These are phyloP conservation scores for Sitta europaea DNA, from an alignment of 2,113 vertebrate genomes.

Conservation along the genomic window DNA sequence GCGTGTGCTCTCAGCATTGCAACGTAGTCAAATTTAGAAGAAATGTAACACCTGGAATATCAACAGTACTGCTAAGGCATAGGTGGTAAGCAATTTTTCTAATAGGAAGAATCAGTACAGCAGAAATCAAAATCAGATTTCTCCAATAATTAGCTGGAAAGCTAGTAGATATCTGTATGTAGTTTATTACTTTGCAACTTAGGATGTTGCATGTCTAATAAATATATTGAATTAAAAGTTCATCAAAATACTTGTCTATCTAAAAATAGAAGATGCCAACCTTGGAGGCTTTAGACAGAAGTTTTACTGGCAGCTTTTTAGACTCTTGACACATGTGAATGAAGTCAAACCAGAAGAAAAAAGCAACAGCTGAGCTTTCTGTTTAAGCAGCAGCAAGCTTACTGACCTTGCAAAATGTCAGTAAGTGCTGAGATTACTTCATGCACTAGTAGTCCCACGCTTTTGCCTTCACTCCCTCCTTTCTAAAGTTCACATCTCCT, in stretches of 20 bases:
- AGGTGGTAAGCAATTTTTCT: neutral
- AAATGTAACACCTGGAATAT: neutral
- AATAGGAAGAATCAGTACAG: neutral
- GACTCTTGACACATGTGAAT: neutral
- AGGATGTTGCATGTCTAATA: neutral
- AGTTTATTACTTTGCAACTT: neutral
- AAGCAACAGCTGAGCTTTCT: neutral
- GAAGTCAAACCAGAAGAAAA: neutral
- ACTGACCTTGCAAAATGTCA: neutral
- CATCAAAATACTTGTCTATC: neutral
- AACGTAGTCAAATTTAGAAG: neutral
- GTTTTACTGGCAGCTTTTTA: neutral
- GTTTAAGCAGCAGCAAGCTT: neutral
- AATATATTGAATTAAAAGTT: neutral
- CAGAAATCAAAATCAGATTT: neutral
- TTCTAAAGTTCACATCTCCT: neutral
- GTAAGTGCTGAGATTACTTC: neutral
- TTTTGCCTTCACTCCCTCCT: neutral
- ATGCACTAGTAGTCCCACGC: neutral
- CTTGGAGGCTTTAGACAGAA: neutral
- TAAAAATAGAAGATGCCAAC: neutral
- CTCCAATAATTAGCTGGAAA: neutral
- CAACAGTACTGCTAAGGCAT: neutral
- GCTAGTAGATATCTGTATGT: neutral
- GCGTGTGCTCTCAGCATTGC: neutral